Percentiles rank a stretch among this genome's conserved stretches.
Conservation (phyloP, 2,797 vertebrate genomes). For the Spondyliosoma cantharus region DNA sequence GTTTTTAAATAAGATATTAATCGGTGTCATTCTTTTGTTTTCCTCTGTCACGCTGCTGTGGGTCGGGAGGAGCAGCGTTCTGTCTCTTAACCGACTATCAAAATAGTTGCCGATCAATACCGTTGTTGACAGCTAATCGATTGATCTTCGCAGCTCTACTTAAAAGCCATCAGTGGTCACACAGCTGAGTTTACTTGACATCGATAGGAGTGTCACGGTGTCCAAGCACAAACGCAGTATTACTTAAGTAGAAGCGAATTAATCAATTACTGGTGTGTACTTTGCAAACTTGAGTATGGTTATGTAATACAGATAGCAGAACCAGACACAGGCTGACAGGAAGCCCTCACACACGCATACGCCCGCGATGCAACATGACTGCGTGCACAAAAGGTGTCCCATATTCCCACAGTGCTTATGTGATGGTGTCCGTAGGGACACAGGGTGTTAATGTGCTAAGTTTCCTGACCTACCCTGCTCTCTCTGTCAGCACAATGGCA, state of each 20-base stretch:
- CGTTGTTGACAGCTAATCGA: no score
- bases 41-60: no score
- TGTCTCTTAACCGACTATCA: no score
- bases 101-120: no score
- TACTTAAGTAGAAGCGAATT: not conserved
- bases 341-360: conserved; percentile 34
- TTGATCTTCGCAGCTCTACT: no score
- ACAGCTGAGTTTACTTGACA: not conserved
- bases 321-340: conserved; percentile 44
- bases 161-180: not conserved
- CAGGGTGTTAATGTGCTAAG: conserved; percentile 43
- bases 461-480: conserved; percentile 51
- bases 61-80: no score
- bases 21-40: no score
- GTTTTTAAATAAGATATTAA: no score
- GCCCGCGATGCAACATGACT: conserved; percentile 36
- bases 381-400: conserved; percentile 54
- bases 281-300: conserved; percentile 17
- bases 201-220: not conserved
- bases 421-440: conserved; percentile 56
- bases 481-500: conserved; percentile 58
- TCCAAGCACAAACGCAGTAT: conserved; percentile 7
- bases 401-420: conserved; percentile 58
- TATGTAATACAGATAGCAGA: conserved; percentile 36
- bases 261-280: conserved; percentile 17